phyloP scores from a whole-genome alignment of 2,797 vertebrate species.

The Hyperoplus lanceolatus region DNA sequence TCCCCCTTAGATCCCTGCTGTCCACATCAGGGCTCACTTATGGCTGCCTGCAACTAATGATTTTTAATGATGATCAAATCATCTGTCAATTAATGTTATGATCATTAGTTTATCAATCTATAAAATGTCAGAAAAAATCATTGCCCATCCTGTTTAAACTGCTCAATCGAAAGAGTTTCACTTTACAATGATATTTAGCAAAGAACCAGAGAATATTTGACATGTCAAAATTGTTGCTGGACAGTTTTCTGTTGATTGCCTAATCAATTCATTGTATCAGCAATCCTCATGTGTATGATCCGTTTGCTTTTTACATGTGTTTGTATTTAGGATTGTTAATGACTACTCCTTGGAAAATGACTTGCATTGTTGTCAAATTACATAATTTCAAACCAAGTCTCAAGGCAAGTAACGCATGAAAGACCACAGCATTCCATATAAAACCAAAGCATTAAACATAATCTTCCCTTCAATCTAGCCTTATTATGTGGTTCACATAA shows the following conservation, averaged over 20 bases:
- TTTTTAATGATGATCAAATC: neutral
- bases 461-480: neutral
- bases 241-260: neutral
- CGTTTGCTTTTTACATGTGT: conserved; percentile 2
- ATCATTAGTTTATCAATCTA: neutral
- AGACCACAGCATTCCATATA: conserved; percentile 2
- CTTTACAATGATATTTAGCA: neutral
- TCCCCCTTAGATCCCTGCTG: neutral
- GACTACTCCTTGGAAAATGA: conserved; percentile 26
- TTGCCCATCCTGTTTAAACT: neutral
- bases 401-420: conserved; percentile 1
- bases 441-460: neutral
- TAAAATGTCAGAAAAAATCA: conserved; percentile 2
- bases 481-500: conserved; percentile 1
- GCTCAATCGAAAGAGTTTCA: neutral
- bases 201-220: neutral
- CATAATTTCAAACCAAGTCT: conserved; percentile 6
- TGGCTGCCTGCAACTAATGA: neutral
- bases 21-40: conserved; percentile 8
- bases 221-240: neutral
- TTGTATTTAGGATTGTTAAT: conserved; percentile 21
- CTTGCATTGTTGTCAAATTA: conserved; percentile 27
- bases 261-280: neutral
- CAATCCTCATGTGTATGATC: too few species aligned
- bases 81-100: neutral